Conservation (phyloP, 2,888 invertebrate genomes). For the Xestoiulus laeticollis region DNA sequence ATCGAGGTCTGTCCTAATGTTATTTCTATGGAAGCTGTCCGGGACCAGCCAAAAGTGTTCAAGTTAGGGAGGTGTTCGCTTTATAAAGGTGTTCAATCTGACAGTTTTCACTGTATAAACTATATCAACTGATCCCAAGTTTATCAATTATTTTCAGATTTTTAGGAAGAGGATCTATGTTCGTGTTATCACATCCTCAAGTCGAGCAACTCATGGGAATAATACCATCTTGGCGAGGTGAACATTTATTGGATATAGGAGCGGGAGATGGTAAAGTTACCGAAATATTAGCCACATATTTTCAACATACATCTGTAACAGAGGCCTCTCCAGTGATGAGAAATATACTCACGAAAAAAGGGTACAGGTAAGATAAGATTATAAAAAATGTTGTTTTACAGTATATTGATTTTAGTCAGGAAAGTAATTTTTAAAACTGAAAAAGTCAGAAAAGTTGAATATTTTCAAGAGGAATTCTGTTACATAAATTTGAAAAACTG, state of each 20-base stretch:
- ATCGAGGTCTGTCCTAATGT: no score
- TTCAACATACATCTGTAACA: conserved; percentile 81
- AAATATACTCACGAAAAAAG: conserved; percentile 77
- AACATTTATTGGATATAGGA: conserved; percentile 79
- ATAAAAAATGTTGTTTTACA: conserved; percentile 43
- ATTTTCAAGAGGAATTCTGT: no score
- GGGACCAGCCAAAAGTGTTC: no score
- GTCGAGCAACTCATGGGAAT: conserved; percentile 72
- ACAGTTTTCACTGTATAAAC: no score
- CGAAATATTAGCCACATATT: conserved; percentile 77
- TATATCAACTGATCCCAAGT: no score
- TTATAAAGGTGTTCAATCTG: no score
- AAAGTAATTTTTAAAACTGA: no score
- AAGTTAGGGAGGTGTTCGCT: no score
- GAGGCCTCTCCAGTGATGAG: conserved; percentile 93
- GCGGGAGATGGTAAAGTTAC: conserved; percentile 97
- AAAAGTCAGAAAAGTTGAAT: no score
- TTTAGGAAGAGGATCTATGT: conserved; percentile 94
- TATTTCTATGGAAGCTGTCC: no score
- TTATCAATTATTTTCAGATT: conserved; percentile 72
- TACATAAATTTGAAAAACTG: no score
- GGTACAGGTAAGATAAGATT: conserved; percentile 75
- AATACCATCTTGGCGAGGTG: conserved; percentile 63
- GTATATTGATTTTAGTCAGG: no score
- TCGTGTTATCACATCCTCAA: conserved; percentile 87